Evolutionary conservation across 2,113 vertebrate genomes (phyloP).

Genomic region (Thomomys bottae): DNA sequence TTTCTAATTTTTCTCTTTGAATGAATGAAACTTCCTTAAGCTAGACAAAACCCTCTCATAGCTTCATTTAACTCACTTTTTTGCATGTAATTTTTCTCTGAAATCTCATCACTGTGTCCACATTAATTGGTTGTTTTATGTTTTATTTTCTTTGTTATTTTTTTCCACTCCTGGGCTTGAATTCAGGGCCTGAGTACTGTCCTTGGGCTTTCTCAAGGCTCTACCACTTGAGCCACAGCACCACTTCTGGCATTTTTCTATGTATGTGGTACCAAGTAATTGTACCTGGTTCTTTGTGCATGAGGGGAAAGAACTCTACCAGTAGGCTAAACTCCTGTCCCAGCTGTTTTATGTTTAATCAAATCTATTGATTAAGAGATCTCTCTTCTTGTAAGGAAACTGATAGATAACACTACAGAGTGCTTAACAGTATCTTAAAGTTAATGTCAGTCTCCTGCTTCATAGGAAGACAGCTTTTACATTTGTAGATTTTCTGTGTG

Average conservation of each 20-base stretch:
- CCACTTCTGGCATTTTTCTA: no score
- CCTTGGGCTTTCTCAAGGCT: no score
- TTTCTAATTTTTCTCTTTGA: background rate
- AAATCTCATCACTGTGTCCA: background rate
- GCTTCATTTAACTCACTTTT: background rate
- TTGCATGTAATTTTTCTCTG: background rate
- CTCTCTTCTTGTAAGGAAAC: background rate
- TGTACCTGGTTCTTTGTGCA: no score
- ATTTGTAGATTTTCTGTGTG: background rate
- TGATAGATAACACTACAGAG: background rate
- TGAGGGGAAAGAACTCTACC: no score
- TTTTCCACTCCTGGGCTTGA: no score
- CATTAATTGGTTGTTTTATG: background rate
- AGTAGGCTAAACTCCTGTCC: no score
- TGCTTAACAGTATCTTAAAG: background rate
- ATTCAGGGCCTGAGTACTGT: no score
- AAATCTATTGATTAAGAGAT: background rate
- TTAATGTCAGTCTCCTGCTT: background rate
- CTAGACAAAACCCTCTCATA: background rate
- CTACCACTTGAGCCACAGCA: no score
- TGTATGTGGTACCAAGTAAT: no score
- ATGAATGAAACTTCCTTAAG: background rate
- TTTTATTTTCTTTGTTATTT: no score
- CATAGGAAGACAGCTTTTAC: fast-evolving
- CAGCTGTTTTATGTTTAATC: no score